Base-by-base conservation (phyloP, 2,797 vertebrate genomes). In the Menidia menidia region DNA sequence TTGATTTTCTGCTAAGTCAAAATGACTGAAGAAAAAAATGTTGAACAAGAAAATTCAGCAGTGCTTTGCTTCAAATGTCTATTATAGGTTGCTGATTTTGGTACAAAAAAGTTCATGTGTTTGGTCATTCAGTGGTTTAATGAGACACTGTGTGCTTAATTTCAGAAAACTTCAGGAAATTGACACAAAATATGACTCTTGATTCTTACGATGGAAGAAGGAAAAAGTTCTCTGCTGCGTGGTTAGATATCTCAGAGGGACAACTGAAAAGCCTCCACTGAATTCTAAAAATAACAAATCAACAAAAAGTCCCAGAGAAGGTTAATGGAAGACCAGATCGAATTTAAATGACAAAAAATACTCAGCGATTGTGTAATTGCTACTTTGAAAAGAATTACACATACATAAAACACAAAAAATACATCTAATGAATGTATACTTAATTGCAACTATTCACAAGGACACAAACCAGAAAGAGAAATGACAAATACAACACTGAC, bases 311-410 rank as follows among this genome's bases (percentile, higher is more conserved):
- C 11, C n/a, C 12, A 42, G 12, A 18, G 16, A n/a, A n/a, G 14
- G 41, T 71, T 39, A 69, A 41, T 12, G 9, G 51, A 42, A 43
- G 53, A 44, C 9, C 9, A 53, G 44, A 42, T 66, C 33, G 61
- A 56, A 53, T 11, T 25, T 11, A 41, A 58, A 35, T 31, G 12
- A 61, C 39, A 59, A 42, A 39, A 9, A 74, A 72, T n/a, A 66
- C 54, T 53, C 31, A 16, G 35, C 58, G 33, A 56, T 6, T 4
- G 6, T 11, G 15, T 54, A 15, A 35, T 48, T 47, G 47, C 15
- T 25, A 43, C 44, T 68, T 13, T 59, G 18, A 33, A 14, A 30
- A 15, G 12, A 16, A 13, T 18, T 16, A 19, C n/a, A 54, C 0
- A 4, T 41, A 10, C 19, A 54, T 61, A 35, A 64, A 73, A 51